These are phyloP conservation scores for Monochamus saltuarius DNA, from an alignment of 1,140 invertebrate species.

Conservation along the genomic window DNA sequence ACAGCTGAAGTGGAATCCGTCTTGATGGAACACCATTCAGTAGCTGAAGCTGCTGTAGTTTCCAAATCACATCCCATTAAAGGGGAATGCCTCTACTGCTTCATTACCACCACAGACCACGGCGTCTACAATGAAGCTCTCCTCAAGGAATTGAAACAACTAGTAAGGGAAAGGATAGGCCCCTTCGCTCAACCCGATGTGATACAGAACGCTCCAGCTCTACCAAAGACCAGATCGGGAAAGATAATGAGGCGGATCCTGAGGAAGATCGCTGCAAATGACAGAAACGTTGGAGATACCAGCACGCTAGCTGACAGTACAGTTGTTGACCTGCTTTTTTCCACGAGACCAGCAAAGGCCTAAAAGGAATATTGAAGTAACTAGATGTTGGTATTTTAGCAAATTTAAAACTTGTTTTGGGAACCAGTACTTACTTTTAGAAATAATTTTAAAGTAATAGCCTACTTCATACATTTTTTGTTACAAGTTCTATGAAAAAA, in stretches of 20 bases:
- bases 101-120: conserved; percentile 85
- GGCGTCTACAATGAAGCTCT: conserved; percentile 69
- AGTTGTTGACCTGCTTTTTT: conserved; percentile 79
- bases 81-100: conserved; percentile 96
- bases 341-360: conserved; percentile 58
- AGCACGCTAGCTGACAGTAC: conserved; percentile 88
- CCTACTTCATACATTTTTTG: too few relatives aligned
- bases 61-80: conserved; percentile 91
- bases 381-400: too few relatives aligned
- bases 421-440: too few relatives aligned
- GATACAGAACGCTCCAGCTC: conserved; percentile 85
- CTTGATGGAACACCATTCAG: conserved; percentile 76
- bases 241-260: conserved; percentile 97
- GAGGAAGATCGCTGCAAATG: conserved; percentile 87
- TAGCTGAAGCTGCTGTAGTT: conserved; percentile 94
- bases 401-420: too few relatives aligned
- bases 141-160: conserved; percentile 73
- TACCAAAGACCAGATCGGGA: conserved; percentile 96
- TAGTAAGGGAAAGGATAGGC: conserved; percentile 90
- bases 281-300: conserved; percentile 86
- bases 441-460: too few relatives aligned
- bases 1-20: conserved; percentile 95
- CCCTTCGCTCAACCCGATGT: conserved; percentile 95
- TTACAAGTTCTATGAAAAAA: too few relatives aligned
- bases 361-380: conserved; percentile 12